A percentile compares a stretch with the other conserved stretches of the same genome.
Conservation (phyloP, 2,113 vertebrate species). For the Egretta garzetta region DNA sequence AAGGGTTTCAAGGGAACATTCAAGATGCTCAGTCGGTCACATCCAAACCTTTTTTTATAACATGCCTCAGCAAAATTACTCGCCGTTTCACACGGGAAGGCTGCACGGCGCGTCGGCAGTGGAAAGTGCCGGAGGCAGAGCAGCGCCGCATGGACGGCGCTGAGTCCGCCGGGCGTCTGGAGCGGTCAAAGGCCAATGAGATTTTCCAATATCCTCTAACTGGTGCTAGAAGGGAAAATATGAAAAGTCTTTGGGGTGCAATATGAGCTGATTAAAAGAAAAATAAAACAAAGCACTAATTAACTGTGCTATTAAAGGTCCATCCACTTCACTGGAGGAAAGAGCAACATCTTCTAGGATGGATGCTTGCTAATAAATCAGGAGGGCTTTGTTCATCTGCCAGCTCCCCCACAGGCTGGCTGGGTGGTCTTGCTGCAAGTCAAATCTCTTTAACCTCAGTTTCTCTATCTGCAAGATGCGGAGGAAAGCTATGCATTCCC, state of each 20-base stretch:
- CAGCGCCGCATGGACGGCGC: rapidly evolving
- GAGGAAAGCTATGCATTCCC: neutral
- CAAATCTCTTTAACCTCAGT: neutral
- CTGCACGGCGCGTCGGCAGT: rapidly evolving
- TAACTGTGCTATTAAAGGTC: neutral
- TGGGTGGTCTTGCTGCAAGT: slow-evolving; percentile 12
- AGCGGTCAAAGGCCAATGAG: neutral
- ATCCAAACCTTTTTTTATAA: neutral
- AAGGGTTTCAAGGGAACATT: neutral
- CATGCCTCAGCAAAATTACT: neutral
- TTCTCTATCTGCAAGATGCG: neutral
- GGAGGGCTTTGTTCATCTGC: slow-evolving; percentile 48
- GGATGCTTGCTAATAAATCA: slow-evolving; percentile 42
- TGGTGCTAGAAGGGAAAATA: neutral
- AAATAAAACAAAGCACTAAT: neutral
- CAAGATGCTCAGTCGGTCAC: neutral
- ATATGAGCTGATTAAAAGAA: neutral
- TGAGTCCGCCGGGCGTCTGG: neutral
- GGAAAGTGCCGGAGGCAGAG: neutral
- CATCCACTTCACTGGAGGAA: neutral
- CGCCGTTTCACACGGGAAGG: neutral
- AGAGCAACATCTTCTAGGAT: slow-evolving; percentile 2
- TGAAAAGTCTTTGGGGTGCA: neutral
- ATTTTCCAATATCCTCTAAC: neutral
- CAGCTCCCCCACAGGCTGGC: slow-evolving; percentile 31